Percentiles rank a stretch among this genome's conserved stretches.
Evolutionary conservation across 2,113 vertebrate genomes (phyloP).

Genomic region (Chelonoidis abingdonii): DNA sequence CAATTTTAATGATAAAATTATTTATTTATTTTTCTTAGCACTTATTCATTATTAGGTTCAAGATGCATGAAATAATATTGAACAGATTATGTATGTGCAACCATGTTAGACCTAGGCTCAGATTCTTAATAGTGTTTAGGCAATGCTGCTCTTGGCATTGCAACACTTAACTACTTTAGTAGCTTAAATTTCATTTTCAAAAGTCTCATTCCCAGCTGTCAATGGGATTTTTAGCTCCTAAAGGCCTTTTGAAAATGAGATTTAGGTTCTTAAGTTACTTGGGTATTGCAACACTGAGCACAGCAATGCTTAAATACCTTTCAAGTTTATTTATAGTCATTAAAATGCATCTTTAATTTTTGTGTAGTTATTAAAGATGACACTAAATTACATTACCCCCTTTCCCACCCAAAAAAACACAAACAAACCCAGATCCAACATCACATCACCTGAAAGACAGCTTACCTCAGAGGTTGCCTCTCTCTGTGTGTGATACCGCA

Average conservation of each 20-base stretch:
- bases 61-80: neutral
- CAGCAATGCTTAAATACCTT: neutral
- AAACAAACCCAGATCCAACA: neutral
- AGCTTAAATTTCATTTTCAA: neutral
- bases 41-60: neutral
- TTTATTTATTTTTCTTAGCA: neutral
- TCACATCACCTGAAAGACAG: neutral
- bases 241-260: neutral
- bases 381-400: no score
- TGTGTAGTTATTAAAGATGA: no score
- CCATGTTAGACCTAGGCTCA: neutral
- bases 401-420: no score
- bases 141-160: neutral
- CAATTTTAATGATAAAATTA: neutral
- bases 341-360: no score
- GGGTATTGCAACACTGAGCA: neutral
- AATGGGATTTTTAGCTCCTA: neutral
- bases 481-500: neutral
- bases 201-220: neutral
- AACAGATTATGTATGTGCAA: neutral
- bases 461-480: neutral
- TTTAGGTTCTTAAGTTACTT: neutral
- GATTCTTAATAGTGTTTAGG: neutral
- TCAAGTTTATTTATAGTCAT: no score
- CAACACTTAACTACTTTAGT: neutral